These are phyloP conservation scores for Urocyon cinereoargenteus DNA, from an alignment of 2,797 vertebrate genomes.

Conservation along the genomic window DNA sequence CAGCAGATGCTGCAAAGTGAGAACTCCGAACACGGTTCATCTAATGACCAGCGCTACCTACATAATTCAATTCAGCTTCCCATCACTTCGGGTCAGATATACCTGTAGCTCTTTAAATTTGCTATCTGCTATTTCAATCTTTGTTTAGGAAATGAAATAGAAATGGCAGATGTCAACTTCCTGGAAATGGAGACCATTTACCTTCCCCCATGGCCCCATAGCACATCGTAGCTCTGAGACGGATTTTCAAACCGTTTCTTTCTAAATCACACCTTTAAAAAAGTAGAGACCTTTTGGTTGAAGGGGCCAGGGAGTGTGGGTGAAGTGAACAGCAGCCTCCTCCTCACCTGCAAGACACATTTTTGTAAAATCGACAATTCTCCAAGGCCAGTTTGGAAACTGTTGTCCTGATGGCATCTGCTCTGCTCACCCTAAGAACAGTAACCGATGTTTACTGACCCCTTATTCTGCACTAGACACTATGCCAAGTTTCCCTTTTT, in stretches of 20 bases:
- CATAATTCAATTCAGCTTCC: rapidly evolving
- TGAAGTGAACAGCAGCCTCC: rapidly evolving
- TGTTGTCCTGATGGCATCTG: rapidly evolving
- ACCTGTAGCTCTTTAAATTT: not conserved
- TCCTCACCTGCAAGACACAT: not conserved
- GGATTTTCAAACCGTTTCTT: not conserved
- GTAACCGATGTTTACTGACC: rapidly evolving
- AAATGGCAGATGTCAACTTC: not conserved
- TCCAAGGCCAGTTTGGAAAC: not conserved
- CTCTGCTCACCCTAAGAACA: rapidly evolving
- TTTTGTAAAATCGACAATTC: not conserved
- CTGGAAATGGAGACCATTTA: not conserved
- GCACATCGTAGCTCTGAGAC: not conserved
- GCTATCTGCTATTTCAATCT: not conserved
- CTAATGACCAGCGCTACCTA: not conserved
- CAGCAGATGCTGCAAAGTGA: constrained; percentile 36
- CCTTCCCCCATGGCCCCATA: rapidly evolving
- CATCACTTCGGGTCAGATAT: rapidly evolving
- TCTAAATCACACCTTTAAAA: not conserved
- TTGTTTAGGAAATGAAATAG: not conserved
- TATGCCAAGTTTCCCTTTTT: rapidly evolving
- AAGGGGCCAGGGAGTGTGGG: not conserved
- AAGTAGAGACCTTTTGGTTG: not conserved
- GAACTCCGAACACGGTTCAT: not conserved
- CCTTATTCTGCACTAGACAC: rapidly evolving